These are phyloP conservation scores for Drosophila longiperda DNA, from an alignment of 2,888 invertebrate genomes.

Conservation along the genomic window DNA sequence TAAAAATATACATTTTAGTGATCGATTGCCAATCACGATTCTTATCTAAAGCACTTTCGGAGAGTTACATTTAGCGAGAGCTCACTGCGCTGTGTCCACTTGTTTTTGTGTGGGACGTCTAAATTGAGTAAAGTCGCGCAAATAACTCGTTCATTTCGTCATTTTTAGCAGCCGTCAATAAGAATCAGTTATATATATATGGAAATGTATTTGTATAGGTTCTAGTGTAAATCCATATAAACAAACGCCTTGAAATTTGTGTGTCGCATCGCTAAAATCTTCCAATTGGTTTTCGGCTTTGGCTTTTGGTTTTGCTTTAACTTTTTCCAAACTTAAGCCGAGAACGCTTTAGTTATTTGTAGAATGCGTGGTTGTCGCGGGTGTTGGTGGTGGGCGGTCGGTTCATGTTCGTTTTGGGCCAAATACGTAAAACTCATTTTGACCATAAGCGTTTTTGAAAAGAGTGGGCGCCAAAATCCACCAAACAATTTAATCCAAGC, in stretches of 20 bases:
- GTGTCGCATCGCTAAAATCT: slow-evolving; percentile 64
- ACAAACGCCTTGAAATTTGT: slow-evolving; percentile 59
- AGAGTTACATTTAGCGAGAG: not conserved
- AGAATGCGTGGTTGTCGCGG: slow-evolving; percentile 37
- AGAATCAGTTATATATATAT: slow-evolving; percentile 57
- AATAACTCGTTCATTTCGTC: slow-evolving; percentile 76
- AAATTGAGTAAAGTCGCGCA: slow-evolving; percentile 69
- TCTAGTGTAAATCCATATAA: slow-evolving; percentile 59
- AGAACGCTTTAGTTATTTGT: slow-evolving; percentile 53
- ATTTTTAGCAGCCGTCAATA: slow-evolving; percentile 67
- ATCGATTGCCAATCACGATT: not conserved
- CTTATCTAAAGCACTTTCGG: not conserved
- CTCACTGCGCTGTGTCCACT: slow-evolving; percentile 17
- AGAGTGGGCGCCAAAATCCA: slow-evolving; percentile 48
- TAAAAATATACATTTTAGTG: not conserved
- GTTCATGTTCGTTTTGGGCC: slow-evolving; percentile 36
- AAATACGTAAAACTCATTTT: slow-evolving; percentile 74
- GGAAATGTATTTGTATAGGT: slow-evolving; percentile 14
- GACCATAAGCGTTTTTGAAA: slow-evolving; percentile 66
- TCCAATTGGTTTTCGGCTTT: slow-evolving; percentile 48
- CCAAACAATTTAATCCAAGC: slow-evolving; percentile 28
- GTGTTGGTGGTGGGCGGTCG: slow-evolving; percentile 49
- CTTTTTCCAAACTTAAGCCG: slow-evolving; percentile 31
- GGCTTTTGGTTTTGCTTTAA: slow-evolving; percentile 16
- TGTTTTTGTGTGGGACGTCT: slow-evolving; percentile 46